A percentile compares a stretch with the other conserved stretches of the same genome.
phyloP scores from a whole-genome alignment of 2,113 vertebrate genomes.

The Cyanoramphus novaezelandiae region DNA sequence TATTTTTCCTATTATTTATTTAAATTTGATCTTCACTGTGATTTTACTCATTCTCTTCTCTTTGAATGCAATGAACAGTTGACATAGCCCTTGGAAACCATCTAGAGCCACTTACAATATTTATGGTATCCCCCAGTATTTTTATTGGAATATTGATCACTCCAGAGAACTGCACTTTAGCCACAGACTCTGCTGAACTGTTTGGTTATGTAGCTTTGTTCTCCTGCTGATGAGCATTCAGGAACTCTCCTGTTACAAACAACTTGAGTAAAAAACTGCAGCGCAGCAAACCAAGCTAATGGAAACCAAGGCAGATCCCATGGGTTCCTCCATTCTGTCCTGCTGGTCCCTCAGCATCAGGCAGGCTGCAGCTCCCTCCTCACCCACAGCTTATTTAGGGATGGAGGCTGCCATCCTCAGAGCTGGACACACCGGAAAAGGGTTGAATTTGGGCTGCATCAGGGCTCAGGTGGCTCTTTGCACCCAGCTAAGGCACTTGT shows the following conservation, averaged over 20 bases:
- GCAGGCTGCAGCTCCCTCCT: neutral
- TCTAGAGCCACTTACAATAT: constrained; percentile 45
- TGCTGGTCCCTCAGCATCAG: accelerated
- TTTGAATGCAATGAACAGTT: constrained; percentile 17
- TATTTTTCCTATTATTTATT: constrained; percentile 24
- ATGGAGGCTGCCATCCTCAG: neutral
- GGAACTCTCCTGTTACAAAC: neutral
- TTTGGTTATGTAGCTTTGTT: constrained; percentile 25
- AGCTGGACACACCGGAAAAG: neutral
- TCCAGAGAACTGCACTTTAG: constrained; percentile 1
- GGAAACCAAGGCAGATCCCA: neutral
- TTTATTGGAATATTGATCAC: constrained; percentile 5
- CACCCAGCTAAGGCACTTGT: neutral
- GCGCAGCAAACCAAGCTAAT: neutral
- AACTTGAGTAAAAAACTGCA: neutral
- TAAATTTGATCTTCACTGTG: neutral
- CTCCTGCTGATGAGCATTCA: neutral
- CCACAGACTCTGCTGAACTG: neutral
- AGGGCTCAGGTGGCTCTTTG: neutral
- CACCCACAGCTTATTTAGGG: neutral
- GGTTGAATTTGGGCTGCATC: neutral
- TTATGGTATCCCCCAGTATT: constrained; percentile 39
- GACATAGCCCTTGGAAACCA: constrained; percentile 32
- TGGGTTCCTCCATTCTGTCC: neutral
- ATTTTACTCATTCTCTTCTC: constrained; percentile 4